phyloP scores from a whole-genome alignment of 2,888 invertebrate genomes.

The Ophion costatus region DNA sequence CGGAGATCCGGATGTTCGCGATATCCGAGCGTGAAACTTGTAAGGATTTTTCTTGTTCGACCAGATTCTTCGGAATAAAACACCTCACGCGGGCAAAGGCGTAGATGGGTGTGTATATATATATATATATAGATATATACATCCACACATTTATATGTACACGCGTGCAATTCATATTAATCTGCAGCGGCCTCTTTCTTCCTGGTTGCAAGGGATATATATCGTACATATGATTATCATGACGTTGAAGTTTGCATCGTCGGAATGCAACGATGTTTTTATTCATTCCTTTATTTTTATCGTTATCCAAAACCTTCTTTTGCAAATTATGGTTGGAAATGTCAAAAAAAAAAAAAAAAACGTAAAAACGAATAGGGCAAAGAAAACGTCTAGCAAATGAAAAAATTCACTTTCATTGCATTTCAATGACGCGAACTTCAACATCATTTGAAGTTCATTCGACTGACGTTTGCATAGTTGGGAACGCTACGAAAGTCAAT shows the following conservation, averaged over 20 bases:
- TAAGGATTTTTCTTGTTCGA: constrained; percentile 62
- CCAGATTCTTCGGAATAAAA: constrained; percentile 56
- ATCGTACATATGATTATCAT: neutral
- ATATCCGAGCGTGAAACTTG: constrained; percentile 66
- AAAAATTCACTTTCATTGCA: too few species aligned
- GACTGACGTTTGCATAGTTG: too few species aligned
- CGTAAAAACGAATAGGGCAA: too few species aligned
- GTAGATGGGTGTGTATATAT: neutral
- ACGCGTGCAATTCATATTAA: constrained; percentile 50
- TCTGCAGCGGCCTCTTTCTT: constrained; percentile 37
- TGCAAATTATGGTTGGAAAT: too few species aligned
- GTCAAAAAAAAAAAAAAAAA: too few species aligned
- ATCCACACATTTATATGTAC: neutral
- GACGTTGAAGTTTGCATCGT: neutral
- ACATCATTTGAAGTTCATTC: too few species aligned
- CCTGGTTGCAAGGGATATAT: constrained; percentile 57
- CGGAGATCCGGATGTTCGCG: constrained; percentile 66
- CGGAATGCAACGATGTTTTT: neutral
- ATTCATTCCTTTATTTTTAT: too few species aligned
- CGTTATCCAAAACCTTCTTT: too few species aligned
- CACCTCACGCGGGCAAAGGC: neutral
- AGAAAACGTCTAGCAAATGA: too few species aligned
- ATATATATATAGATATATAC: too few species aligned
- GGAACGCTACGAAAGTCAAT: too few species aligned
- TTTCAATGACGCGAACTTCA: too few species aligned